phyloP scores from a whole-genome alignment of 2,888 invertebrate species.

The Melanostoma scalare region DNA sequence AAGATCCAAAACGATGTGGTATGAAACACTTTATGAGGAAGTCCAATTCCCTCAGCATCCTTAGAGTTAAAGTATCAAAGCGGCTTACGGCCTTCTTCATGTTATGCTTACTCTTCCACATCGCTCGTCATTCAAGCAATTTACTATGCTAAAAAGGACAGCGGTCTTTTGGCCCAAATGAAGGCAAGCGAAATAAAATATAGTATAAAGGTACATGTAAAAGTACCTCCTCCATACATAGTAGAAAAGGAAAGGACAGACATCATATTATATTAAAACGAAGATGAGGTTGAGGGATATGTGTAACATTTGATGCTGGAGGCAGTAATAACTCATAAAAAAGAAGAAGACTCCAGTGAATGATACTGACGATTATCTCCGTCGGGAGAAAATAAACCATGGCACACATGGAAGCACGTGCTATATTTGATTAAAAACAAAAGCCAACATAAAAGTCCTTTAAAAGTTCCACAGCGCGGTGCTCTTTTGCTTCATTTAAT shows the following conservation, averaged over 20 bases:
- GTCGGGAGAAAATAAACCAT: conserved; percentile 20
- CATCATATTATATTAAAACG: conserved; percentile 37
- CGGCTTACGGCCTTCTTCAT: not conserved
- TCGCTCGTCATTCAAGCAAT: conserved; percentile 3
- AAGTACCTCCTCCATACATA: not conserved
- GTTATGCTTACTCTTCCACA: conserved; percentile 17
- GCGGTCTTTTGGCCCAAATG: not conserved
- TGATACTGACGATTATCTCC: conserved; percentile 41
- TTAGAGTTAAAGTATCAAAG: conserved; percentile 21
- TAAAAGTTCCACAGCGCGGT: conserved; percentile 1
- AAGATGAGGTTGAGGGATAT: conserved; percentile 31
- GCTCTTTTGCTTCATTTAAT: conserved; percentile 28
- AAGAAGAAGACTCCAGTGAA: conserved; percentile 38
- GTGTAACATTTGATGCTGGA: conserved; percentile 63
- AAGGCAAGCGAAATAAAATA: conserved; percentile 33
- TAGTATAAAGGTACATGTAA: not conserved
- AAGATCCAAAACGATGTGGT: no score
- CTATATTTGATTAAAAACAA: conserved; percentile 56
- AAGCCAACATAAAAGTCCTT: conserved; percentile 31
- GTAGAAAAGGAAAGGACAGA: conserved; percentile 1
- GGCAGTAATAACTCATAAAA: conserved; percentile 67
- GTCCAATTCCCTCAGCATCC: not conserved
- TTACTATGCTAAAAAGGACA: conserved; percentile 26
- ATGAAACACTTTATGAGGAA: no score
- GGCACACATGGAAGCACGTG: conserved; percentile 56